Base-by-base conservation (phyloP, 2,113 vertebrate genomes). In the Istiophorus platypterus region DNA sequence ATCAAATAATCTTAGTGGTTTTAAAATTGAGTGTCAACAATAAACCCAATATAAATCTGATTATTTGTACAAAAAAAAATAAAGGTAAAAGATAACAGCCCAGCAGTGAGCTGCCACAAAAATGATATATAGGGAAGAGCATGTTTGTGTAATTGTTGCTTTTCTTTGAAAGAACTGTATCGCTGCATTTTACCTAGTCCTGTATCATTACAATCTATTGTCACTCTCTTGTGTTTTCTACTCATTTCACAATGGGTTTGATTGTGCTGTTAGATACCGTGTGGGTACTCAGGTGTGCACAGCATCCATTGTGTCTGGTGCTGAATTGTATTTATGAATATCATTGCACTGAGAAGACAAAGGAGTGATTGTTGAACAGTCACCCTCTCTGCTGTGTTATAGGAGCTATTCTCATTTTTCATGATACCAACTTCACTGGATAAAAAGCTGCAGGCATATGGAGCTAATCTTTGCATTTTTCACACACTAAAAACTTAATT, bases 291-390 rank as follows among this genome's bases (percentile, higher is more conserved):
- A 88, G 86, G 78, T 85, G 79, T 77, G 71, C 49, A 31, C 4
- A 42, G 52, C 70, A 64, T 67, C 72, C 68, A 67, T 84, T 82
- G 65, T 68, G 57, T 68, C 57, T 78, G 72, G 39, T 71, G 73
- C 56, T 57, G 72, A 81, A 81, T 67, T 80, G 24, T 62, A 72
- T 84, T 84, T 71, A 71, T 81, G 64, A 80, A 74, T 75, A 82
- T 89, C 47, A 73, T 88, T 67, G 69, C n/a, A 26, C 17, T 20
- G 26, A 5, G n/a, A 65, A 83, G 76, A 89, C 78, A 84, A 79
- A 77, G n/a, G 39, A 68, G 64, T 11, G 18, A 72, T 59, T 80
- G 79, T 72, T 77, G 37, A 75, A 79, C 68, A 66, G 66, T 42
- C 5, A 8, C 42, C 27, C 62, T 73, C 20, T 59, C 27, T 80